phyloP scores from a whole-genome alignment of 1,140 invertebrate genomes.

The Sitodiplosis mosellana region DNA sequence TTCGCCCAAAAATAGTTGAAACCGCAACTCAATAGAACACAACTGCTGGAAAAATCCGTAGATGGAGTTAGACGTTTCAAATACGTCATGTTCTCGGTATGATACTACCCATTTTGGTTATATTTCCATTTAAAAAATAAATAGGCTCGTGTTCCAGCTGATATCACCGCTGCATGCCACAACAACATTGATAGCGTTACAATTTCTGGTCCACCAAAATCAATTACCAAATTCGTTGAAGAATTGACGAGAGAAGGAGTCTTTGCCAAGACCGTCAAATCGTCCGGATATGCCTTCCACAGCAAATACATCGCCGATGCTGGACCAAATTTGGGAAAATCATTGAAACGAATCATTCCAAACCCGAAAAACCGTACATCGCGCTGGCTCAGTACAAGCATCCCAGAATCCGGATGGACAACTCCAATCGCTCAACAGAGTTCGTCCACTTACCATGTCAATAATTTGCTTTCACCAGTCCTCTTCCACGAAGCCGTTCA shows the following conservation, averaged over 20 bases:
- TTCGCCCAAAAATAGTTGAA: too few relatives aligned
- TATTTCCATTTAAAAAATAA: too few relatives aligned
- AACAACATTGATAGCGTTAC: conserved; percentile 51
- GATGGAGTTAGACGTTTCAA: too few relatives aligned
- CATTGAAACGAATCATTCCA: conserved; percentile 37
- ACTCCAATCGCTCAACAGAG: conserved; percentile 35
- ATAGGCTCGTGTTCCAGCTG: conserved; percentile 19
- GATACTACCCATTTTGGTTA: too few relatives aligned
- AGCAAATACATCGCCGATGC: conserved; percentile 42
- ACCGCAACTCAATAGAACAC: too few relatives aligned
- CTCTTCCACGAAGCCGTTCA: conserved; percentile 48
- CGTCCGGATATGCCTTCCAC: conserved; percentile 42
- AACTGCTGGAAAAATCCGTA: too few relatives aligned
- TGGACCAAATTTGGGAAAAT: conserved; percentile 38
- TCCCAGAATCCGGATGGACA: conserved; percentile 40
- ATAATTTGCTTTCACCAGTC: conserved; percentile 54
- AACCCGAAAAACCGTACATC: conserved; percentile 36
- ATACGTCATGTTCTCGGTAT: too few relatives aligned
- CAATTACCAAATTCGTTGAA: conserved; percentile 9
- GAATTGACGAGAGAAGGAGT: conserved; percentile 29
- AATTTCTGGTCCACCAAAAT: conserved; percentile 38
- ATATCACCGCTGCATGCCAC: conserved; percentile 48
- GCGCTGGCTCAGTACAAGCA: conserved; percentile 60
- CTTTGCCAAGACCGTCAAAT: conserved; percentile 41
- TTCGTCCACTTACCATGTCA: conserved; percentile 65